Evolutionary conservation across 2,888 invertebrate genomes (phyloP), one percentile per base, ranked within the genome.

Genomic region (Cerastis rubricosa): DNA sequence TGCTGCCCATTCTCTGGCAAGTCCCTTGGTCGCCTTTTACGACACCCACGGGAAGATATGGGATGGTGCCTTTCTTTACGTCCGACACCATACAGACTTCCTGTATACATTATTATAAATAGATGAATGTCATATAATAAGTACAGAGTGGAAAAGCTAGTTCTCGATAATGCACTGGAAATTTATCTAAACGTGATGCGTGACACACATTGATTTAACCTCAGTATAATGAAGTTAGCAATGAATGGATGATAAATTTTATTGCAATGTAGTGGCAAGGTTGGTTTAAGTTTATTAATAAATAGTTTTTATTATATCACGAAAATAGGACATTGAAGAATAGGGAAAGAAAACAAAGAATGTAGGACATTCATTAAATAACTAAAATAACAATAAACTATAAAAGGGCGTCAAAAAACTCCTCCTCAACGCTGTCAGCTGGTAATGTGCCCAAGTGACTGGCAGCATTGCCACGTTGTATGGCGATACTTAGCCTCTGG

Each of bases 141-240:
- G n/a, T 43, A 64, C 19, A 49, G 11, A 65, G 67, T 70, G 25
- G 69, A 67, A 71, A 68, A 49, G 29, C 72, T 71, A 71, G 57
- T 68, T 71, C 22, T 25, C 61, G 86, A 74, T 83, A 74, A 47
- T 47, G n/a, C 35, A 78, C 57, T 78, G 83, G 71, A 85, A 85
- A 85, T 69, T 59, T 78, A 74, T 83, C 43, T 64, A 65, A 74
- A 86, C 78, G 78, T 85, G 29, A 29, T 59, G 59, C 59, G 29
- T 19, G 66, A 51, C 64, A 69, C 9, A 45, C 29, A 66, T 63
- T 51, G 12, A 25, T 64, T 54, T 74, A 65, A 85, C 68, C 71
- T 76, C 54, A 47, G 45, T 35, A 1, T 57, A 57, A 68, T 67
- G 25, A 67, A 59, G 29, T 75, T 82, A 78, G 77, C 45, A 71